Percentiles rank a stretch among this genome's conserved stretches.
phyloP scores from a whole-genome alignment of 1,140 invertebrate species.

The Antheraea mylitta region DNA sequence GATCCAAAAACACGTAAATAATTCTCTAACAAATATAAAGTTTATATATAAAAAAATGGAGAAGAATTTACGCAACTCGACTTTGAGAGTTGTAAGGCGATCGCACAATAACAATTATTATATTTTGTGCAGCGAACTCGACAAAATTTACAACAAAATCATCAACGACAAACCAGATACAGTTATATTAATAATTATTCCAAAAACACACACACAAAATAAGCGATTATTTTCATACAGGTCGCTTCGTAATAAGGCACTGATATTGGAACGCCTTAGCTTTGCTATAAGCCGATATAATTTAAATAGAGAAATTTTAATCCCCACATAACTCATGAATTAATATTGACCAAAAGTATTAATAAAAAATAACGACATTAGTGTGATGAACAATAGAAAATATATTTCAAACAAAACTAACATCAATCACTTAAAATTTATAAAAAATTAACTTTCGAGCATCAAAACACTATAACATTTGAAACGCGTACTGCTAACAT shows the following conservation, averaged over 20 bases:
- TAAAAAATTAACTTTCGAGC: background rate
- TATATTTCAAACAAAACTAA: background rate
- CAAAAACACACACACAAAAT: background rate
- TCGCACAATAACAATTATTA: background rate
- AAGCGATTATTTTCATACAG: background rate
- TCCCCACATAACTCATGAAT: no score
- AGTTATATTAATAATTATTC: background rate
- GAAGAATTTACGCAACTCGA: background rate
- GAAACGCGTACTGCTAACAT: background rate
- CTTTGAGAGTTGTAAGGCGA: background rate
- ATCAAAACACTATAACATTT: background rate
- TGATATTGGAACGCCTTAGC: constrained; percentile 35
- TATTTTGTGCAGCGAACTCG: constrained; percentile 9
- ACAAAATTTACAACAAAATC: constrained; percentile 16
- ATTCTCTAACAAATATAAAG: constrained; percentile 25
- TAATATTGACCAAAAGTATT: no score
- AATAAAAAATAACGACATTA: no score
- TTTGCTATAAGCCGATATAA: constrained; percentile 4
- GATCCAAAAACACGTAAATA: constrained; percentile 23
- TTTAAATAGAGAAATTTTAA: background rate
- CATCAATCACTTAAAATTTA: background rate
- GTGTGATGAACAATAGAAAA: no score
- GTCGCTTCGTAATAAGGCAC: constrained; percentile 44
- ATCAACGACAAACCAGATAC: constrained; percentile 5
- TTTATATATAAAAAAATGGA: constrained; percentile 20